These are phyloP conservation scores for Panzeria rudis DNA, from an alignment of 2,888 invertebrate species.

Conservation along the genomic window DNA sequence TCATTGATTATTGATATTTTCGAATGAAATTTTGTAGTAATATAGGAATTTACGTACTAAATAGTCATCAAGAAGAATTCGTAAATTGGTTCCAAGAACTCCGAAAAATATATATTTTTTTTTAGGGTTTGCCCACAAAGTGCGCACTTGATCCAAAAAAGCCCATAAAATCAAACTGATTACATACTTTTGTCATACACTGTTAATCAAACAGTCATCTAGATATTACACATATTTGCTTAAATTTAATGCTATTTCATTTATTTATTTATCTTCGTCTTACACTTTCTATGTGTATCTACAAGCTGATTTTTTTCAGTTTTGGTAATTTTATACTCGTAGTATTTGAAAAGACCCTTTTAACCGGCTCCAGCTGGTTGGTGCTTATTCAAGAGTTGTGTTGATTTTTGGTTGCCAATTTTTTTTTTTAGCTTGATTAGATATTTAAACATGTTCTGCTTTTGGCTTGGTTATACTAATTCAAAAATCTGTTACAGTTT, in stretches of 20 bases:
- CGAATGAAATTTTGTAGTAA: too few relatives aligned
- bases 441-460: background rate
- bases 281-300: background rate
- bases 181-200: background rate
- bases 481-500: conserved; percentile 38
- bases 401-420: background rate
- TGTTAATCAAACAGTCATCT: background rate
- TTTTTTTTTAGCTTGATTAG: background rate
- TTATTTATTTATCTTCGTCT: background rate
- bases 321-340: background rate
- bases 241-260: background rate
- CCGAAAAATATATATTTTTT: too few relatives aligned
- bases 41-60: too few relatives aligned
- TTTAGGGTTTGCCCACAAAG: too few relatives aligned
- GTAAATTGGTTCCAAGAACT: too few relatives aligned
- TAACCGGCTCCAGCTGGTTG: background rate
- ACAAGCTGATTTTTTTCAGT: background rate
- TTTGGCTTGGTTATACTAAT: background rate
- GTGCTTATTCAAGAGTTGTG: background rate
- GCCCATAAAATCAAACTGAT: background rate
- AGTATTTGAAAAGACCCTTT: background rate
- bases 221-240: background rate
- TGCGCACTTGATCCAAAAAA: too few relatives aligned
- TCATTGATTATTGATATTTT: too few relatives aligned
- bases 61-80: too few relatives aligned